Evolutionary conservation across 53 echinoderm and acorn worm genomes (phyloP), one percentile per base, ranked within the genome.

Genomic region (Astropecten irregularis): DNA sequence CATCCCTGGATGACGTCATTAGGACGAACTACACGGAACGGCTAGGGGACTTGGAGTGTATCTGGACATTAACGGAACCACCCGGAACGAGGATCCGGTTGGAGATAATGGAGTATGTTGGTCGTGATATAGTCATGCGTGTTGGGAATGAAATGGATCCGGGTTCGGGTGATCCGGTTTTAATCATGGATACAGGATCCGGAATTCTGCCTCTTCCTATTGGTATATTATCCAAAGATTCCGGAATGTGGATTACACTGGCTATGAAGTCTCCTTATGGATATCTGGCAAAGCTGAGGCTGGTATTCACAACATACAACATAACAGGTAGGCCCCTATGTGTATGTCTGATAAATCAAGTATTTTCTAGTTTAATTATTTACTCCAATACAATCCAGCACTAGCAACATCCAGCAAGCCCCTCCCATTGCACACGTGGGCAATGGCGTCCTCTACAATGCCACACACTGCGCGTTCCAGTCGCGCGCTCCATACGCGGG

Each of bases 161-260:
- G 9, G 56, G 8, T 1, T 4, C 70, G 15, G 30, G 3, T 2
- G 49, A 10, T 3, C 31, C n/a, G 16, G 13, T 13, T 15, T 7
- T 47, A 2, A 50, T 49, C 16, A 9, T 51, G 3, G 27, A 28
- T 5, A 11, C 19, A 5, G 13, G 0, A 0, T 32, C 3, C 49
- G 30, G 27, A 4, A 9, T 21, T 4, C 33, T 31, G 2, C 49
- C 49, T 19, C 32, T 47, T 1, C 70, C 51, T 0, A 16, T 70
- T 4, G 51, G 50, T 4, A 44, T 49, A 14, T n/a, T 28, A 5
- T 70, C 70, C 0, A 18, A 29, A 11, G 33, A 29, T 14, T 49
- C 70, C 7, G 49, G 49, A 16, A n/a, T 49, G 49, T 70, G 70
- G 70, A 31, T 70, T 8, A 70, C 70, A 16, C 27, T 49, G 32